These are phyloP conservation scores for Thysanoteuthis rhombus DNA, from an alignment of 2,888 invertebrate genomes.

Conservation along the genomic window DNA sequence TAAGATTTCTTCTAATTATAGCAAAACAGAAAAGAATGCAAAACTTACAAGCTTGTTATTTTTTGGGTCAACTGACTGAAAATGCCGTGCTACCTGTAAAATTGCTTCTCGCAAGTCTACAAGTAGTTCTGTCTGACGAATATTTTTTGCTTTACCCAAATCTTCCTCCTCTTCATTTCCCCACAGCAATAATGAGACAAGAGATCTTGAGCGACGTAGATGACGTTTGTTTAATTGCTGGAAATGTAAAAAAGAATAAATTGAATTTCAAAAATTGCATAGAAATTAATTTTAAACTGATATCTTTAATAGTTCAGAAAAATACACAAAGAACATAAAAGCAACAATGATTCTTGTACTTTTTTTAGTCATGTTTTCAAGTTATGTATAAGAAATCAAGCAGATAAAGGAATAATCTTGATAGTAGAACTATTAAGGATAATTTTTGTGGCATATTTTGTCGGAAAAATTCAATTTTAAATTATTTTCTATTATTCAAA, in stretches of 20 bases:
- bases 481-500: too few relatives aligned
- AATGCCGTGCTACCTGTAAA: constrained; percentile 91
- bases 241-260: constrained; percentile 27
- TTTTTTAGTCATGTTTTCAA: too few relatives aligned
- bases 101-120: constrained; percentile 98
- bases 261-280: not conserved
- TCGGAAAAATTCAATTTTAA: too few relatives aligned
- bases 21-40: not conserved
- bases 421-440: too few relatives aligned
- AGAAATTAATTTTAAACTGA: not conserved
- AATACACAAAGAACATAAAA: not conserved
- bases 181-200: constrained; percentile 83
- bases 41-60: constrained; percentile 71
- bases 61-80: constrained; percentile 89
- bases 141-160: constrained; percentile 84
- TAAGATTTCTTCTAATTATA: not conserved
- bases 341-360: not conserved
- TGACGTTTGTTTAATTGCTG: constrained; percentile 78
- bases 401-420: too few relatives aligned
- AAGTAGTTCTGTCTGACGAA: constrained; percentile 95
- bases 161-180: constrained; percentile 72
- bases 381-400: too few relatives aligned
- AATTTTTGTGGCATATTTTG: too few relatives aligned
- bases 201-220: constrained; percentile 88
- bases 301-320: not conserved